Percentiles rank a stretch among this genome's conserved stretches.
Conservation (phyloP, 2,113 vertebrate species). For the Gambusia holbrooki region DNA sequence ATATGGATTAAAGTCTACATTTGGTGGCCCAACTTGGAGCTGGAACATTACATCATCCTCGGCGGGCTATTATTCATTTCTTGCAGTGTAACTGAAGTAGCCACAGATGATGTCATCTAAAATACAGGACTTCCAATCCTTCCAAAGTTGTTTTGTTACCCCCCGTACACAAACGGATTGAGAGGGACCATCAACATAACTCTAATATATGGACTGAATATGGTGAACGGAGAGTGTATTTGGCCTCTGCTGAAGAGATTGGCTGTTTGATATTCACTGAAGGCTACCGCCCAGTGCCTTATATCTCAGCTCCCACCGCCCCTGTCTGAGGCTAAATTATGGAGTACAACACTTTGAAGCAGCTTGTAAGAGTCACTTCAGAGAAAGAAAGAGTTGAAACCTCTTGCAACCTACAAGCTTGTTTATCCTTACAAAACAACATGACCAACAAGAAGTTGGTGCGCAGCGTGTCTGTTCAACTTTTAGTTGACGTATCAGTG, state of each 20-base stretch:
- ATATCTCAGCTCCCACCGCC: conserved; percentile 12
- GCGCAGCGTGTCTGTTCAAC: conserved; percentile 41
- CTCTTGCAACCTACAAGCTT: conserved; percentile 72
- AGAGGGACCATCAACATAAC: conserved; percentile 60
- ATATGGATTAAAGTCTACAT: conserved; percentile 65
- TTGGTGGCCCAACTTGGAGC: conserved; percentile 56
- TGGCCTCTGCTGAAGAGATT: conserved; percentile 60
- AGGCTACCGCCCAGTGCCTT: conserved; percentile 21
- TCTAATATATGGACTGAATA: conserved; percentile 71
- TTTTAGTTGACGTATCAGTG: conserved; percentile 19
- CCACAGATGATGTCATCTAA: conserved; percentile 74
- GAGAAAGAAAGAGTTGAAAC: conserved; percentile 61
- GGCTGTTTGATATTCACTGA: conserved; percentile 74
- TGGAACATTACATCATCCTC: conserved; percentile 70
- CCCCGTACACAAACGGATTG: conserved; percentile 37
- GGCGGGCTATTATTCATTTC: conserved; percentile 67
- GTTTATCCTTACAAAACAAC: conserved; percentile 78
- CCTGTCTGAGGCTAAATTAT: conserved; percentile 53
- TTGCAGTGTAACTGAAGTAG: conserved; percentile 69
- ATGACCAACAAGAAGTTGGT: conserved; percentile 52
- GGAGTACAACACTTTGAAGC: conserved; percentile 68
- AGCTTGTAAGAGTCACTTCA: conserved; percentile 74
- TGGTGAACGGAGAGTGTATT: conserved; percentile 54
- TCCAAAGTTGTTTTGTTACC: conserved; percentile 70
- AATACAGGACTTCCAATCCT: conserved; percentile 67